Base-by-base conservation (phyloP, 2,797 vertebrate genomes). In the Sternotherus odoratus region DNA sequence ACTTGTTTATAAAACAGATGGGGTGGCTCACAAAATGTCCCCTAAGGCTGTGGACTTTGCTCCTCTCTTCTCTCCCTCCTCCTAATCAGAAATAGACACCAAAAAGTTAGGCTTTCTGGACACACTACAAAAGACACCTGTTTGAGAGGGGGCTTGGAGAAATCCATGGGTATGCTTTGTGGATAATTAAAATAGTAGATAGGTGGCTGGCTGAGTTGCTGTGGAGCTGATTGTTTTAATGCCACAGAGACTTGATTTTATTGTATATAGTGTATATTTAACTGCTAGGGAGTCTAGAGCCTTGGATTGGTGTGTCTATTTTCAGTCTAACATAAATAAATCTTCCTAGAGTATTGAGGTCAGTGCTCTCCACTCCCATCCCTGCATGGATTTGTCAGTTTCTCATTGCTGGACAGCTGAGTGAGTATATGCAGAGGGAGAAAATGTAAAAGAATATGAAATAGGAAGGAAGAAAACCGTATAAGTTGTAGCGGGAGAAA, bases 71-170 rank as follows among this genome's bases (percentile, higher is more conserved):
- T 33, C 0, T 28, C 12, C 69, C 86, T 82, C 43, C 30, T 46
- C 43, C 12, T 51, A 36, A 43, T 33, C n/a, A 39, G 36, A 69
- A 69, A 36, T 69, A 24, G n/a, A n/a, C n/a, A n/a, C n/a, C n/a
- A n/a, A n/a, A n/a, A n/a, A n/a, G n/a, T n/a, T n/a, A n/a, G n/a
- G n/a, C n/a, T n/a, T 39, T 12, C 66, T 23, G 36, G 36, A 36
- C 36, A 36, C 74, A 75, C 78, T 81, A 85, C 89, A 81, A 81
- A 90, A 48, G 89, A 49, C 85, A 79, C 79, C 83, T 91, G 79
- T 81, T 81, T 11, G 26, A 90, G 39, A 6, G 66, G 46, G 50
- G 43, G 49, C 36, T 79, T 60, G 69, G 83, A 33, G 66, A 74
- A 91, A 36, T 33, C 72, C 43, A 72, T 81, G 53, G 33, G 39